Conservation (phyloP, 2,797 vertebrate species). For the Crax fasciolata region DNA sequence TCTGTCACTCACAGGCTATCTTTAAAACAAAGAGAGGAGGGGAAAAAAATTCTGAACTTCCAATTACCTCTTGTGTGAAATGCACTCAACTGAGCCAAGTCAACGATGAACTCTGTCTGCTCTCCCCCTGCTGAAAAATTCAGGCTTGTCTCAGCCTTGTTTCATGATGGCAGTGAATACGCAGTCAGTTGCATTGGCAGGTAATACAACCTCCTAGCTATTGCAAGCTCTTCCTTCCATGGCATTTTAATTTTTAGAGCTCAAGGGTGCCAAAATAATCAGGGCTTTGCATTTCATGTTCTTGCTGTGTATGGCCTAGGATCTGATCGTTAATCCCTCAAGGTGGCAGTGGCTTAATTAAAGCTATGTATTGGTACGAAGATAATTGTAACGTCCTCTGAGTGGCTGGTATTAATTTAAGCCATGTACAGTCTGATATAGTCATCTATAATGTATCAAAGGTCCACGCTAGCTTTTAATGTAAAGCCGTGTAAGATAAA, state of each 20-base stretch:
- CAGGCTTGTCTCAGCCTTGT: conserved; percentile 11
- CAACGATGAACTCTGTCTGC: conserved; percentile 14
- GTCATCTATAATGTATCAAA: conserved; percentile 68
- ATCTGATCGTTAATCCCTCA: conserved; percentile 66
- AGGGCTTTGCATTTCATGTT: conserved; percentile 55
- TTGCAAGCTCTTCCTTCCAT: conserved; percentile 39
- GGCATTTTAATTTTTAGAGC: conserved; percentile 43
- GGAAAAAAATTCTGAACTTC: background rate
- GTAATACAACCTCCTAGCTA: conserved; percentile 50
- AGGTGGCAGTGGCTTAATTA: conserved; percentile 75
- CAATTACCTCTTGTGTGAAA: conserved; percentile 15
- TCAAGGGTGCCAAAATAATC: conserved; percentile 61
- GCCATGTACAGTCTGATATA: conserved; percentile 7
- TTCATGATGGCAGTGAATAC: conserved; percentile 1
- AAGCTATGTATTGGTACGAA: conserved; percentile 36
- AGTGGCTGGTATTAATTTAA: conserved; percentile 51
- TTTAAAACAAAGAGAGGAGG: background rate
- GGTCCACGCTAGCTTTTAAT: conserved; percentile 40
- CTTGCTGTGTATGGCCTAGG: background rate
- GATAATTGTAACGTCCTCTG: conserved; percentile 64
- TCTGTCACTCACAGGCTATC: background rate
- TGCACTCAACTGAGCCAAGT: conserved; percentile 33
- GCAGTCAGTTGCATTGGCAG: conserved; percentile 10
- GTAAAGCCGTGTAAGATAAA: conserved; percentile 39
- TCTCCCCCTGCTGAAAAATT: conserved; percentile 17